Base-by-base conservation (phyloP, 2,797 vertebrate genomes). In the Phyllotis vaccarum region DNA sequence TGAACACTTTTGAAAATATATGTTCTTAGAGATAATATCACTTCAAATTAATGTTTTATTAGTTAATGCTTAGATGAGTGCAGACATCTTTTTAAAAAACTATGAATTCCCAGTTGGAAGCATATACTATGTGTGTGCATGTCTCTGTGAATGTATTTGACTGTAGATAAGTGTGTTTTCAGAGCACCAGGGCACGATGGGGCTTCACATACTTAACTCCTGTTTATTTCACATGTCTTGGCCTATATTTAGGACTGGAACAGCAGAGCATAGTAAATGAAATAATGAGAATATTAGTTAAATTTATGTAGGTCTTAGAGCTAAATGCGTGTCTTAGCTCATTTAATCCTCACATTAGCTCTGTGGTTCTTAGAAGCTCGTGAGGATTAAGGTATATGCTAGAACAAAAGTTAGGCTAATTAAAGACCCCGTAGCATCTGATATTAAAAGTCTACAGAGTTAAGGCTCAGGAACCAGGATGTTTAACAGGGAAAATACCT, bases 331-430 rank as follows among this genome's bases (percentile, higher is more conserved):
- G 72, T 89, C 92, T 96, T 95, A 96, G 94, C 89, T 96, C 46
- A 94, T 85, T 96, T 96, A 96, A 96, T 95, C 89, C 8, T 76
- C 11, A 82, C 70, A 93, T 96, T 93, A 96, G 94, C 46, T 93
- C 87, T 91, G 83, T 91, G 87, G 64, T 92, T 95, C 64, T 95
- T 95, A 68, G 72, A 93, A 95, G 86, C 46, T 76, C 89, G 52
- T 62, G 78, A 89, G 62, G 87, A 94, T 96, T 96, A 95, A 68
- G 86, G 34, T 87, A 12, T 91, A 78, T 91, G 68, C 29, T 81
- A 91, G 86, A 96, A 96, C 54, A 90, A 86, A 96, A 94, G 52
- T 90, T 94, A 90, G 91, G 52, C 49, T 96, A 95, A 90, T 94
- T 90, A 93, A 91, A 56, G 43, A 94, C 21, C 5, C 27, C 31